A percentile compares a stretch with the other conserved stretches of the same genome.
phyloP scores from a whole-genome alignment of 2,888 invertebrate genomes.

The Agrotis ipsilon region DNA sequence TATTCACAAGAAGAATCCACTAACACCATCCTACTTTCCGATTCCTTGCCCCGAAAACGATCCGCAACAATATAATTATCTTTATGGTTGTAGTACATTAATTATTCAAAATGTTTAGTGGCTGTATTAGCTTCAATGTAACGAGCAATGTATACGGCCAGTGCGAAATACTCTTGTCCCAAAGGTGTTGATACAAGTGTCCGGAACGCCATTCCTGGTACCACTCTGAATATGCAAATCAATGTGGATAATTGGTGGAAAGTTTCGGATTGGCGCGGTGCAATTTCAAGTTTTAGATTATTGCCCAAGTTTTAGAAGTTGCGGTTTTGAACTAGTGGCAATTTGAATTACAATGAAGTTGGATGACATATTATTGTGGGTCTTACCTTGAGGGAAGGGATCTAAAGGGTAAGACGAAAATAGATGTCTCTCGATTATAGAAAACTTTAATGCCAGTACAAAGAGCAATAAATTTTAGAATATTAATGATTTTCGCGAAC shows the following conservation, averaged over 20 bases:
- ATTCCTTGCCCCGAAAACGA: slow-evolving; percentile 65
- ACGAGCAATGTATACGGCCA: slow-evolving; percentile 74
- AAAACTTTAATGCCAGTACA: too few species aligned
- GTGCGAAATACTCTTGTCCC: slow-evolving; percentile 56
- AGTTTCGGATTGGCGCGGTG: slow-evolving; percentile 63
- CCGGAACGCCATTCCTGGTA: slow-evolving; percentile 46
- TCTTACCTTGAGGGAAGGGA: slow-evolving; percentile 15
- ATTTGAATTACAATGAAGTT: slow-evolving; percentile 67
- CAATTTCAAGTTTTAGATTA: slow-evolving; percentile 70
- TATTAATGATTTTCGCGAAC: too few species aligned
- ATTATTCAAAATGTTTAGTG: slow-evolving; percentile 82
- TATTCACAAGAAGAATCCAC: slow-evolving; percentile 64
- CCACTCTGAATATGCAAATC: slow-evolving; percentile 67
- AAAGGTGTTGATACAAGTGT: slow-evolving; percentile 56
- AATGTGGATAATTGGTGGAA: slow-evolving; percentile 66
- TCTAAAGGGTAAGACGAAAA: too few species aligned
- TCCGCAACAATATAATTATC: slow-evolving; percentile 70
- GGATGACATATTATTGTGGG: slow-evolving; percentile 45
- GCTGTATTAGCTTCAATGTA: slow-evolving; percentile 70
- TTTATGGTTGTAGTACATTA: slow-evolving; percentile 70
- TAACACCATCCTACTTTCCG: slow-evolving; percentile 59
- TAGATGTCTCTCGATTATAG: too few species aligned
- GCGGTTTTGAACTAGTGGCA: slow-evolving; percentile 61
- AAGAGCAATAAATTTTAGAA: too few species aligned
- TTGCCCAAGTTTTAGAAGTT: slow-evolving; percentile 64